phyloP scores from a whole-genome alignment of 2,797 vertebrate species.

The Gallirallus australis region DNA sequence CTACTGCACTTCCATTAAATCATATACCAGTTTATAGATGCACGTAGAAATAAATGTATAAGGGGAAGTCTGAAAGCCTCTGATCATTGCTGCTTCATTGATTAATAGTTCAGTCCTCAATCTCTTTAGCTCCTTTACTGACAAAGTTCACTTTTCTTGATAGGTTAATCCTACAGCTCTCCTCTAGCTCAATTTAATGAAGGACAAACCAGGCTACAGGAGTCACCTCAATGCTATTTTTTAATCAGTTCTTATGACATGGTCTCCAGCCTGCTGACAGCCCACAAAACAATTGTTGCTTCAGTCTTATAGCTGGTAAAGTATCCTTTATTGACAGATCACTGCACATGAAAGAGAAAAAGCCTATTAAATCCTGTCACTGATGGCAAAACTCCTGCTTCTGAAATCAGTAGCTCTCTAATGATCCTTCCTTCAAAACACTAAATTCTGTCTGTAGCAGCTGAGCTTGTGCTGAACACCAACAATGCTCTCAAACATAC shows the following conservation, averaged over 20 bases:
- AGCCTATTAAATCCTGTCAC: background rate
- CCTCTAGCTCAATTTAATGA: conserved; percentile 31
- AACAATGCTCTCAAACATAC: background rate
- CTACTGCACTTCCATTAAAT: background rate
- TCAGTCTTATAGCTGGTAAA: conserved; percentile 13
- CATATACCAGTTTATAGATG: background rate
- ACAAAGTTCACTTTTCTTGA: background rate
- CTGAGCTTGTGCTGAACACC: background rate
- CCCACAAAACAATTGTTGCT: conserved; percentile 21
- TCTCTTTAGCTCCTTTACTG: background rate
- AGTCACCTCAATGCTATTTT: conserved; percentile 36
- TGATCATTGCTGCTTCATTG: conserved; percentile 6
- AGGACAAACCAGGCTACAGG: conserved; percentile 4
- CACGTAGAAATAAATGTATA: background rate
- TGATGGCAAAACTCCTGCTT: background rate
- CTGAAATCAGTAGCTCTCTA: background rate
- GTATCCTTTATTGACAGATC: conserved; percentile 3
- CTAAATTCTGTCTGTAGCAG: background rate
- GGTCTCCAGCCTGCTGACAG: conserved; percentile 8
- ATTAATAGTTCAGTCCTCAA: conserved; percentile 16
- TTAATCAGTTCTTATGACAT: conserved; percentile 9
- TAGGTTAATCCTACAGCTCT: conserved; percentile 19
- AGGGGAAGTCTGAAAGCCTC: conserved; percentile 4
- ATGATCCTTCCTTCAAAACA: background rate
- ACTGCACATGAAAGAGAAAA: background rate